A percentile compares a stretch with the other conserved stretches of the same genome.
These are phyloP conservation scores for Acanthosoma haemorrhoidale DNA, from an alignment of 2,888 invertebrate species.

Conservation along the genomic window DNA sequence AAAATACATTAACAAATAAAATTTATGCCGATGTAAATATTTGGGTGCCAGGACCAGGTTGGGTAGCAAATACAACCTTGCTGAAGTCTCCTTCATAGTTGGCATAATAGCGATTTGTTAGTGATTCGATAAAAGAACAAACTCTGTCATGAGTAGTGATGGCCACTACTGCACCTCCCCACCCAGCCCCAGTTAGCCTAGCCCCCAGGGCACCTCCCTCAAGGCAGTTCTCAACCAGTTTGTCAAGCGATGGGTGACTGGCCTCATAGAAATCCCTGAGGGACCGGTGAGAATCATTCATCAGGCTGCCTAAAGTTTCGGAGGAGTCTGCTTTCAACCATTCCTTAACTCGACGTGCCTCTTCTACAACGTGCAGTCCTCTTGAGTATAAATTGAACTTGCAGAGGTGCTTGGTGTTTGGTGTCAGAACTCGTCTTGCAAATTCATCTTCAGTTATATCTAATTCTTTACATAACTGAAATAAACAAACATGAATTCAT, in stretches of 20 bases:
- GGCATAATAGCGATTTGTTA: constrained; percentile 67
- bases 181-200: constrained; percentile 94
- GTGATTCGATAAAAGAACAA: constrained; percentile 58
- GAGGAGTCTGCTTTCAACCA: constrained; percentile 45
- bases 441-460: constrained; percentile 58
- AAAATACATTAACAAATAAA: neutral
- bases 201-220: constrained; percentile 68
- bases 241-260: constrained; percentile 75
- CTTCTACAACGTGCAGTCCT: constrained; percentile 68
- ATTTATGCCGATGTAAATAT: constrained; percentile 47
- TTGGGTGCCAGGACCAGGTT: constrained; percentile 61
- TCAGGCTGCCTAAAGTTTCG: constrained; percentile 66
- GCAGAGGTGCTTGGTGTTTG: constrained; percentile 57
- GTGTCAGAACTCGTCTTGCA: constrained; percentile 59
- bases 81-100: constrained; percentile 52
- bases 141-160: constrained; percentile 64
- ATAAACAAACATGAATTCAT: constrained; percentile 18
- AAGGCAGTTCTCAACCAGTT: constrained; percentile 67
- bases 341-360: constrained; percentile 29
- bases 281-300: constrained; percentile 85
- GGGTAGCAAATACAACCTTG: constrained; percentile 65
- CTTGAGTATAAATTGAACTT: constrained; percentile 76
- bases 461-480: constrained; percentile 52
- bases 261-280: constrained; percentile 83
- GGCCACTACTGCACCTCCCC: constrained; percentile 96